Evolutionary conservation across 1,140 invertebrate species (phyloP), one percentile per base, ranked within the genome.

Genomic region (Riptortus pedestris): DNA sequence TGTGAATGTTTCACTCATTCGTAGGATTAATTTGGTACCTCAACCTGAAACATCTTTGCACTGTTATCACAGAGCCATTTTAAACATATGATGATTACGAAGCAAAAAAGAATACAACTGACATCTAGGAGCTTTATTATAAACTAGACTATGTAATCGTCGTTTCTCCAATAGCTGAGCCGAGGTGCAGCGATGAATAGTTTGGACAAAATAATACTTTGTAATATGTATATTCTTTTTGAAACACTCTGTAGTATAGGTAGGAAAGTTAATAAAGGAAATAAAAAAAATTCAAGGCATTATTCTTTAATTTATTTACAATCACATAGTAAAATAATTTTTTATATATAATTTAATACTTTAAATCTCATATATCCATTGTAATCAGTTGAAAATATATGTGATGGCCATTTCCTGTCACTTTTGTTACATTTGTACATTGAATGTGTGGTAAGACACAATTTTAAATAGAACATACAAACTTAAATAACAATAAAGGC

Each of bases 301-400:
- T 24, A 55, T 4, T 9, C 26, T 24, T 24, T 14, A 24, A 14
- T 59, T 59, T 59, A 59, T 59, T 59, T 59, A 59, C 57, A 59
- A 20, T 59, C 16, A 59, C 28, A 59, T 59, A 59, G 22, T 59
- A 59, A 59, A 59, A 59, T 59, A 59, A 29, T 29, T 51, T 24
- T 51, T 18, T 20, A 9, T 9, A 51, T 18, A 51, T 24, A 51
- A 5, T 20, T 51, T 20, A 20, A 51, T 51, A 9, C 48, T 9
- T 9, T 51, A n/a, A n/a, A n/a, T n/a, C n/a, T n/a, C n/a, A n/a
- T n/a, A n/a, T n/a, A n/a, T n/a, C n/a, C n/a, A n/a, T n/a, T n/a
- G n/a, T n/a, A n/a, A n/a, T 47, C 22, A 47, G 22, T 47, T n/a
- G 45, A 47, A 47, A 47, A 47, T 47, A 47, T 47, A 22, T 20